Base-by-base conservation (phyloP, 2,113 vertebrate genomes). In the Psilopogon haemacephalus region DNA sequence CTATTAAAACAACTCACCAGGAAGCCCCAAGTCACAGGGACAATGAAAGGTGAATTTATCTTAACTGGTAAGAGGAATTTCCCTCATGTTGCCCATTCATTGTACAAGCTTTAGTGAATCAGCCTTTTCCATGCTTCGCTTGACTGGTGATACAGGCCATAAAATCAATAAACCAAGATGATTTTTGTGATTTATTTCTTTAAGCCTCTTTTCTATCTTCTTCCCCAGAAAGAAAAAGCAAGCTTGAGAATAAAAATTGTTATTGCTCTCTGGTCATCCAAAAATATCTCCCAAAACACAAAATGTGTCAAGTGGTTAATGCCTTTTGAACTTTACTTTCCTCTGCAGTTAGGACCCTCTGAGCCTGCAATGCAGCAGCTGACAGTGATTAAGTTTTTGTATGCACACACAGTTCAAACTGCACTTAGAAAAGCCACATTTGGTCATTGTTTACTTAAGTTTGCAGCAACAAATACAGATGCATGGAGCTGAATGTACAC, bases 381-480 rank as follows among this genome's bases (percentile, higher is more conserved):
- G 94, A 95, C 79, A 95, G 73, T 86, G 91, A 96, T 95, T 95
- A 95, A 95, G 75, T 83, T 86, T 89, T 84, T 86, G 76, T 71
- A 75, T 54, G 79, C 79, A 68, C 79, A 95, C 65, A 40, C 65
- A 68, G 91, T 88, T 95, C 87, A 91, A 93, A 93, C 87, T 93
- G 91, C 76, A 27, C 89, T 96, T 92, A 93, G 87, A 84, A 92
- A 91, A 96, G 85, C 69, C 94, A 93, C 93, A 94, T 95, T 96
- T 96, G 95, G 95, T 94, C 95, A 96, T 86, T 96, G 95, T 94
- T 96, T 96, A 94, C 94, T 95, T 93, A 95, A 95, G 93, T 95
- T 81, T 88, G 76, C 85, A 93, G 93, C 93, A 95, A 95, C 93
- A 95, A 95, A 96, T 95, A 94, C 96, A 96, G 95, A 96, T 96